phyloP scores from a whole-genome alignment of 1,140 invertebrate genomes.

The Adelges cooleyi region DNA sequence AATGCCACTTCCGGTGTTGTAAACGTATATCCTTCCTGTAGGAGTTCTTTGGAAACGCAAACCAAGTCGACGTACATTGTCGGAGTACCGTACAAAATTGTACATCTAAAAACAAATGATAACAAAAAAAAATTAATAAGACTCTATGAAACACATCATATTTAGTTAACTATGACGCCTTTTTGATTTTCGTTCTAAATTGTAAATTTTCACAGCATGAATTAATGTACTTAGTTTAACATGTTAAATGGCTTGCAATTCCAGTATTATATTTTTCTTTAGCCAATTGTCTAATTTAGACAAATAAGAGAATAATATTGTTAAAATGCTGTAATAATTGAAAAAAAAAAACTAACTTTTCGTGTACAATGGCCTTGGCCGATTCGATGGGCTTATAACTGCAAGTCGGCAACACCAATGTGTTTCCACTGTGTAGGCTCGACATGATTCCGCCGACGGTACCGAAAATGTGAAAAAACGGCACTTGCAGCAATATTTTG shows the following conservation, averaged over 20 bases:
- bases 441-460: slow-evolving; percentile 55
- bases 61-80: slow-evolving; percentile 88
- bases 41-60: slow-evolving; percentile 10
- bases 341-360: too few relatives aligned
- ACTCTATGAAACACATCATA: too few relatives aligned
- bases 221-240: too few relatives aligned
- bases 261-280: too few relatives aligned
- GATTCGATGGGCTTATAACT: slow-evolving; percentile 56
- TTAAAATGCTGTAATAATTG: too few relatives aligned
- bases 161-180: too few relatives aligned
- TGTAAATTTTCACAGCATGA: too few relatives aligned
- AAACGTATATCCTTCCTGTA: background rate
- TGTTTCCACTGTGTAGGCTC: slow-evolving; percentile 51
- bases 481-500: slow-evolving; percentile 66
- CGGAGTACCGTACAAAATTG: slow-evolving; percentile 76
- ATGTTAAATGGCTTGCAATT: too few relatives aligned
- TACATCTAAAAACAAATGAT: slow-evolving; percentile 48
- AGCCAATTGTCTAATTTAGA: too few relatives aligned
- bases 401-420: slow-evolving; percentile 55
- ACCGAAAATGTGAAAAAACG: slow-evolving; percentile 87
- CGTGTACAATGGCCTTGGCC: slow-evolving; percentile 51
- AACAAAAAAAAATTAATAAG: too few relatives aligned
- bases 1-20: slow-evolving; percentile 44
- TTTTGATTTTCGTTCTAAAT: too few relatives aligned
- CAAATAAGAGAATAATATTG: too few relatives aligned